Conservation (phyloP, 2,113 vertebrate genomes). For the Gambusia holbrooki region DNA sequence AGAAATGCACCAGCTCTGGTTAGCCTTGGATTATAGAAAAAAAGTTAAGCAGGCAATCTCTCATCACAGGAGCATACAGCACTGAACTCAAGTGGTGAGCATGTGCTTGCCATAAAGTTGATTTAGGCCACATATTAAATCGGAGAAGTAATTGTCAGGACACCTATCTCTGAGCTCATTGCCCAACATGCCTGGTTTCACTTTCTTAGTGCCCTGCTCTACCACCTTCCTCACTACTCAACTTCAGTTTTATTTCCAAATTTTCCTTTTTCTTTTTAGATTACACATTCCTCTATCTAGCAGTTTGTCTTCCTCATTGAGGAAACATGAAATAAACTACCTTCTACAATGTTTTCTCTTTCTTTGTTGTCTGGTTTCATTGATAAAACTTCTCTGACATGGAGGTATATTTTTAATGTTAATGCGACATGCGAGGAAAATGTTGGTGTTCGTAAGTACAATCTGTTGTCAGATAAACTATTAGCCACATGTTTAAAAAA, state of each 20-base stretch:
- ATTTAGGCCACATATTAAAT: slow-evolving; percentile 63
- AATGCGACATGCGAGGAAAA: background rate
- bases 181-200: slow-evolving; percentile 5
- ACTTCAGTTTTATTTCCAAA: slow-evolving; percentile 19
- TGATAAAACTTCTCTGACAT: background rate
- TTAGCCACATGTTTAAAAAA: too few relatives aligned
- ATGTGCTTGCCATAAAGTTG: slow-evolving; percentile 48
- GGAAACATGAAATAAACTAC: background rate
- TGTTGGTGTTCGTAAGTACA: background rate
- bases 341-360: background rate
- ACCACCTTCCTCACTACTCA: background rate
- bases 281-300: background rate
- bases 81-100: slow-evolving; percentile 20
- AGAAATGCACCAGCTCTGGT: slow-evolving; percentile 47
- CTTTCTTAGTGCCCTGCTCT: background rate
- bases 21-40: slow-evolving; percentile 26
- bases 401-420: background rate
- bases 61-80: slow-evolving; percentile 53
- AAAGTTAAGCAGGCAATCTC: slow-evolving; percentile 54
- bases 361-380: background rate
- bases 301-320: slow-evolving; percentile 8
- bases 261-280: slow-evolving; percentile 13
- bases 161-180: slow-evolving; percentile 37
- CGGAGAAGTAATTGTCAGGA: slow-evolving; percentile 67
- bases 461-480: too few relatives aligned